A percentile compares a stretch with the other conserved stretches of the same genome.
Conservation (phyloP, 2,797 vertebrate genomes). For the Rhinella marina region DNA sequence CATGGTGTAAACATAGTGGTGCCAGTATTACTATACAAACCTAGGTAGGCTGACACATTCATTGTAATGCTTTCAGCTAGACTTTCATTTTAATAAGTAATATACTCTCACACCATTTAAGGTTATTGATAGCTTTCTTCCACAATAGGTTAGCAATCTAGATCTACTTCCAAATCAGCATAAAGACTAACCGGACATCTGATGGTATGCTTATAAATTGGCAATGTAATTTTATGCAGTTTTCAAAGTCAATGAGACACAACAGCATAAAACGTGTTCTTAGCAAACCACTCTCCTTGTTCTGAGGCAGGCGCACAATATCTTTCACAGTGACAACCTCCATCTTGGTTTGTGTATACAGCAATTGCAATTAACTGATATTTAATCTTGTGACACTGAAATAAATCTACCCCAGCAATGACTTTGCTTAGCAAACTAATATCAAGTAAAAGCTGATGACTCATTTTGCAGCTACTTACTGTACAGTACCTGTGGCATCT, state of each 20-base stretch:
- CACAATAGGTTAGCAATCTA: not conserved
- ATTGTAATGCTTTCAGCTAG: too few relatives aligned
- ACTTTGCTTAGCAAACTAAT: not conserved
- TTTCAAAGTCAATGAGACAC: conserved; percentile 5
- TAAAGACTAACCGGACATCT: not conserved
- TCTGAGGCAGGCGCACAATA: not conserved
- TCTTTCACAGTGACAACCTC: not conserved
- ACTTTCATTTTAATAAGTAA: not conserved
- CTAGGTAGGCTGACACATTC: too few relatives aligned
- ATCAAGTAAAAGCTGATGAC: not conserved
- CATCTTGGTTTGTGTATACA: conserved; percentile 8
- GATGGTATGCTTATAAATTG: not conserved
- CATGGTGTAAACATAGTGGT: too few relatives aligned
- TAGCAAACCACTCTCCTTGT: not conserved
- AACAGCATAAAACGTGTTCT: not conserved
- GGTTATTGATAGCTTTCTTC: not conserved
- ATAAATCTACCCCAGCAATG: not conserved
- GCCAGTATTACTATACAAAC: too few relatives aligned
- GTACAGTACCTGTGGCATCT: not conserved
- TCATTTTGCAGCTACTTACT: not conserved
- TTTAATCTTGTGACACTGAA: not conserved
- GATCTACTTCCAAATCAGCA: not conserved
- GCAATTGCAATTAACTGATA: conserved; percentile 11
- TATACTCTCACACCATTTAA: not conserved
- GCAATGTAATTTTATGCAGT: not conserved